Percentiles rank a stretch among this genome's conserved stretches.
Evolutionary conservation across 2,797 vertebrate genomes (phyloP).

Genomic region (Melopsittacus undulatus): DNA sequence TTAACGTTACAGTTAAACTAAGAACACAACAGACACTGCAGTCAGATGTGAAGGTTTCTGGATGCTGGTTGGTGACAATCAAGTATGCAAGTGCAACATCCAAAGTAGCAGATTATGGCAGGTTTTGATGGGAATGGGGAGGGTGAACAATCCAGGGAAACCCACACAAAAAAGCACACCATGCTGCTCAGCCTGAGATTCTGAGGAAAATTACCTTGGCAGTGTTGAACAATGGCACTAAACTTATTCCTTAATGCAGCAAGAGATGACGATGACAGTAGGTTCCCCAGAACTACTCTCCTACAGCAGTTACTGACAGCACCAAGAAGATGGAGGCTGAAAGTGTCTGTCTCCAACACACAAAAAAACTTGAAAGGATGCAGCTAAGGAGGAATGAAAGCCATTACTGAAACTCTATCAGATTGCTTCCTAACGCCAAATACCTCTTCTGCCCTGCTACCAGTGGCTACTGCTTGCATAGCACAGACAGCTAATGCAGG

Average conservation of each 20-base stretch:
- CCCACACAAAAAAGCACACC: neutral
- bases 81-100: neutral
- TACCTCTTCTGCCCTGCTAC: neutral
- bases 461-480: neutral
- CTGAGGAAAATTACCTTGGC: neutral
- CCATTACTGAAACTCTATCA: neutral
- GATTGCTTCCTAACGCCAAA: neutral
- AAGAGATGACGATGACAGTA: neutral
- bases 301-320: neutral
- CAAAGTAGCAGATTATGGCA: neutral
- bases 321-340: neutral
- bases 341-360: neutral
- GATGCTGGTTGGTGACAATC: neutral
- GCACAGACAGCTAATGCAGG: neutral
- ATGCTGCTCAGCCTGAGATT: neutral
- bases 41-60: neutral
- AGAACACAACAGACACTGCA: neutral
- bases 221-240: neutral
- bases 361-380: neutral
- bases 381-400: neutral
- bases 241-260: neutral
- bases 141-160: neutral
- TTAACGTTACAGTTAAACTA: neutral
- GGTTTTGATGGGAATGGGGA: neutral
- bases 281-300: neutral